Percentiles rank a stretch among this genome's conserved stretches.
Evolutionary conservation across 2,888 invertebrate species (phyloP).

Genomic region (Eristalinus sepulchralis): DNA sequence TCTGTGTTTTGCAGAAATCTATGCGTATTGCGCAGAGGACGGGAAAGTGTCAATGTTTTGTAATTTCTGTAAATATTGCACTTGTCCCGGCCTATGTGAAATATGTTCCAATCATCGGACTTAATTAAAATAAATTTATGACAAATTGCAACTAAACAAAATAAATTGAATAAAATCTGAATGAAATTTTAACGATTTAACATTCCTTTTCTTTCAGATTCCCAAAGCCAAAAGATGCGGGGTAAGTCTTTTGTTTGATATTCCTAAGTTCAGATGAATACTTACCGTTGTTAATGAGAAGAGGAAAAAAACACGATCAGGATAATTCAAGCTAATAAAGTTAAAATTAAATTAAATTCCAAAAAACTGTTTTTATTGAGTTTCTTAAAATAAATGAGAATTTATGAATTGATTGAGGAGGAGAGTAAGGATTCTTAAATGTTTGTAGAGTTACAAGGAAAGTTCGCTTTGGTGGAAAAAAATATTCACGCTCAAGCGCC

Average conservation of each 20-base stretch:
- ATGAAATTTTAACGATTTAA: background rate
- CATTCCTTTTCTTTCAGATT: background rate
- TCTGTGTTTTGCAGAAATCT: background rate
- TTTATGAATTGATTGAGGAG: no score
- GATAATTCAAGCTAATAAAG: background rate
- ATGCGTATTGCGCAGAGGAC: conserved; percentile 76
- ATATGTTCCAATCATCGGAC: background rate
- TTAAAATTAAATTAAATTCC: no score
- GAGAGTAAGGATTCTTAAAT: no score
- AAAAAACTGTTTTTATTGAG: no score
- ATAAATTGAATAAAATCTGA: background rate
- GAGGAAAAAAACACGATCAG: background rate
- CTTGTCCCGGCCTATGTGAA: conserved; percentile 86
- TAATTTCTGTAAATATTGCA: conserved; percentile 83
- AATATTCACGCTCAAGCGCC: background rate
- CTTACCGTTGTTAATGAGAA: background rate
- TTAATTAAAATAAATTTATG: no score
- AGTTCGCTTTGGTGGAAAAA: background rate
- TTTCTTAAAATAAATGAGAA: no score
- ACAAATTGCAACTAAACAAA: no score
- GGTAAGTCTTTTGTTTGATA: background rate
- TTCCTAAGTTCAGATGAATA: background rate
- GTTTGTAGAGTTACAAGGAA: background rate
- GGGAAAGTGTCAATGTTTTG: conserved; percentile 80
- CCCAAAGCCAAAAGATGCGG: background rate